Evolutionary conservation across 2,888 invertebrate genomes (phyloP).

Genomic region (Pediacus dermestoides): DNA sequence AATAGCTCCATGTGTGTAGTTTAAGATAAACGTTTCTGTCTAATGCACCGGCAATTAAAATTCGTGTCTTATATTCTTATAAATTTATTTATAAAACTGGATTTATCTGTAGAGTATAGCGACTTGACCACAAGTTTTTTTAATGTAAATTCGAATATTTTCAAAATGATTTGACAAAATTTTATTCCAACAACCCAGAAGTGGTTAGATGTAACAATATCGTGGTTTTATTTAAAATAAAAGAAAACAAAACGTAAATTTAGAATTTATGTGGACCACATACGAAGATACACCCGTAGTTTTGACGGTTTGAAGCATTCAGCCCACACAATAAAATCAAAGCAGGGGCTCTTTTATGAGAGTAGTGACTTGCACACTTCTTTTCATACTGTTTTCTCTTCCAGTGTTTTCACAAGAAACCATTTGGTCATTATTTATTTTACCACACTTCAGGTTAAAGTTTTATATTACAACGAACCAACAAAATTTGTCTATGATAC

Average conservation of each 20-base stretch:
- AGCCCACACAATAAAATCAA: slow-evolving; percentile 39
- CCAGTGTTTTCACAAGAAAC: slow-evolving; percentile 39
- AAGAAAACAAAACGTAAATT: slow-evolving; percentile 26
- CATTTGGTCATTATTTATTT: slow-evolving; percentile 27
- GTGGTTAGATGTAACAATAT: too few relatives aligned
- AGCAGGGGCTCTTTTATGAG: slow-evolving; percentile 40
- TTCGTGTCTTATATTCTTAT: too few relatives aligned
- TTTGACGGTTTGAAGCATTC: slow-evolving; percentile 16
- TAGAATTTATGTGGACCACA: slow-evolving; percentile 42
- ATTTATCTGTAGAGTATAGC: too few relatives aligned
- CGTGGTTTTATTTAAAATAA: slow-evolving; percentile 16
- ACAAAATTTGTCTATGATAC: slow-evolving; percentile 6
- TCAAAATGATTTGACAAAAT: too few relatives aligned
- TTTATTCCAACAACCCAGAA: too few relatives aligned
- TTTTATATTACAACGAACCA: not conserved
- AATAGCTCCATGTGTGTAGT: too few relatives aligned
- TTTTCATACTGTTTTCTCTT: slow-evolving; percentile 28
- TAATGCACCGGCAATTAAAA: slow-evolving; percentile 20
- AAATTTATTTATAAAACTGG: too few relatives aligned
- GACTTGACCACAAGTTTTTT: too few relatives aligned
- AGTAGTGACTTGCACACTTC: slow-evolving; percentile 36
- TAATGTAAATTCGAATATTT: too few relatives aligned
- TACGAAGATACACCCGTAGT: slow-evolving; percentile 34
- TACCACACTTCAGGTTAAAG: slow-evolving; percentile 7
- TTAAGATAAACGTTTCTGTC: slow-evolving; percentile 15